These are phyloP conservation scores for Euwallacea fornicatus DNA, from an alignment of 1,140 invertebrate genomes.

Conservation along the genomic window DNA sequence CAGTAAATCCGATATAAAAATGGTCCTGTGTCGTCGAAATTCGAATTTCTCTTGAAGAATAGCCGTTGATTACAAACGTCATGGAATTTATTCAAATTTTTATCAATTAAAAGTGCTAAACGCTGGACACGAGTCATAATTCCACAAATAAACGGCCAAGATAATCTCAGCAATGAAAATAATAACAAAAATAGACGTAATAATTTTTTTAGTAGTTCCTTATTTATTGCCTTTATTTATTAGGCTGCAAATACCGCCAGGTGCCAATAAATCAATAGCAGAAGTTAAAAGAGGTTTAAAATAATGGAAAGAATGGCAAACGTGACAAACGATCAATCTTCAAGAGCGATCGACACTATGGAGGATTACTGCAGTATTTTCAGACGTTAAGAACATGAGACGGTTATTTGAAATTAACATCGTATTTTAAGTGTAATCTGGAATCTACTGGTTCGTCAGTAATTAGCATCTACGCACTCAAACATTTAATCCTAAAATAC, in stretches of 20 bases:
- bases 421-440: neutral
- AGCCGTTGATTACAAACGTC: neutral
- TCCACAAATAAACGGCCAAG: neutral
- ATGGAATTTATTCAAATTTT: neutral
- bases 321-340: constrained; percentile 18
- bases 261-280: constrained; percentile 13
- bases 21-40: neutral
- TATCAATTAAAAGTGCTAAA: constrained; percentile 1
- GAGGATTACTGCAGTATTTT: constrained; percentile 5
- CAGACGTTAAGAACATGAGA: neutral
- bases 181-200: too few species aligned
- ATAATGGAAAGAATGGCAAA: constrained; percentile 9
- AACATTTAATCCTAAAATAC: too few species aligned
- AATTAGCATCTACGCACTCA: too few species aligned
- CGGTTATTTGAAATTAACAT: neutral
- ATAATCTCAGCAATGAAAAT: too few species aligned
- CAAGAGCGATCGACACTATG: neutral
- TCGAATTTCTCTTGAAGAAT: constrained; percentile 9
- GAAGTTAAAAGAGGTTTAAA: constrained; percentile 4
- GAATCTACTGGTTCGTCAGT: too few species aligned
- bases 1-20: constrained; percentile 13
- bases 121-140: neutral
- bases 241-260: neutral
- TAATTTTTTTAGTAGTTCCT: neutral
- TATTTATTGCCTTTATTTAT: constrained; percentile 9